Evolutionary conservation across 1,140 invertebrate species (phyloP).

Genomic region (Heliconius eleuchia): DNA sequence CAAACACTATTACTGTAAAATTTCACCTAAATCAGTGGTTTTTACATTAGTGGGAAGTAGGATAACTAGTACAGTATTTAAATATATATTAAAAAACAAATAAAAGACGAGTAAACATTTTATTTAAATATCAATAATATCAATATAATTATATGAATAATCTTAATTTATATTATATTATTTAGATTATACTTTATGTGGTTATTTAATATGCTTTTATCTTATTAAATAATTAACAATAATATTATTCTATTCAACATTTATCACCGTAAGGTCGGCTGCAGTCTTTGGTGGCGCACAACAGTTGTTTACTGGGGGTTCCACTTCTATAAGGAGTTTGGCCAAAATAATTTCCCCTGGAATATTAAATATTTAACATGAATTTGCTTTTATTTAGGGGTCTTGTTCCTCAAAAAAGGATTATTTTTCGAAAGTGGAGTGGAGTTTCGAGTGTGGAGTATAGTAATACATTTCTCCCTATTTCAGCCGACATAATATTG

Average conservation of each 20-base stretch:
- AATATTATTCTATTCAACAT: neutral
- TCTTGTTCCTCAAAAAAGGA: too few relatives aligned
- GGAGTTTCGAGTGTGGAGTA: too few relatives aligned
- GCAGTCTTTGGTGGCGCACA: constrained; percentile 45
- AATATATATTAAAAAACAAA: neutral
- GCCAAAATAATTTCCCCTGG: constrained; percentile 54
- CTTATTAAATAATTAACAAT: neutral
- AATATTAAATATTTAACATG: constrained; percentile 32
- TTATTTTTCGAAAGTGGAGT: too few relatives aligned
- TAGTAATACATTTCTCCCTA: too few relatives aligned
- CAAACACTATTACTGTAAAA: too few relatives aligned
- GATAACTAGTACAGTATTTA: too few relatives aligned
- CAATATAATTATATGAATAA: neutral
- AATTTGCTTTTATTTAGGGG: neutral
- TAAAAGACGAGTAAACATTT: neutral
- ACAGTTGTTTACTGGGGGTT: constrained; percentile 32
- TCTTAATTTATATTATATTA: too few relatives aligned
- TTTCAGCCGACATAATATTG: too few relatives aligned
- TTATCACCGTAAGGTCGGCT: constrained; percentile 42
- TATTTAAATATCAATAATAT: neutral
- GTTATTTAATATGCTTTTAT: neutral
- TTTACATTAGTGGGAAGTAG: too few relatives aligned
- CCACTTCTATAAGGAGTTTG: constrained; percentile 44
- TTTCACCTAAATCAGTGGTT: too few relatives aligned
- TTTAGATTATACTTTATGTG: neutral